A percentile compares a stretch with the other conserved stretches of the same genome.
Conservation (phyloP, 2,888 invertebrate species). For the Plagodis pulveraria region DNA sequence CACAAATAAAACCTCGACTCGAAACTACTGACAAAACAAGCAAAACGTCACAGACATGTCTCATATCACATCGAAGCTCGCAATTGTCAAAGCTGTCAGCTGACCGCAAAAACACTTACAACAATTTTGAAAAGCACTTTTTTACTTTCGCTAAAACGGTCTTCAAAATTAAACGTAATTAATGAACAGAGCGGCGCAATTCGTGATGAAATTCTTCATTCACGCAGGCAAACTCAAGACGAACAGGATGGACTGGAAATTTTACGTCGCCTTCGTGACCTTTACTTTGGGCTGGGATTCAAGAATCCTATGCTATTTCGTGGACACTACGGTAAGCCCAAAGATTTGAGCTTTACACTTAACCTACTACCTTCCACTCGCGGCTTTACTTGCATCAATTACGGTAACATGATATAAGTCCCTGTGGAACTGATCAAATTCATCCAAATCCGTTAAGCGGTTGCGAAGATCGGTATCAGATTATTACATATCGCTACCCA, state of each 20-base stretch:
- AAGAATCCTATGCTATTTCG: conserved; percentile 48
- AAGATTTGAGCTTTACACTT: conserved; percentile 1
- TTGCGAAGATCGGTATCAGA: too few relatives aligned
- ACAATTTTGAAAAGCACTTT: background rate
- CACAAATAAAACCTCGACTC: background rate
- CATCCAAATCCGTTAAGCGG: too few relatives aligned
- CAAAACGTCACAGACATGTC: background rate
- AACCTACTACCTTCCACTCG: too few relatives aligned
- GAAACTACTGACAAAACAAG: background rate
- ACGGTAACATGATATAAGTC: too few relatives aligned
- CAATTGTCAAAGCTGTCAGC: conserved; percentile 30
- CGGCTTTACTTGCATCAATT: too few relatives aligned
- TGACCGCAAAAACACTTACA: conserved; percentile 26
- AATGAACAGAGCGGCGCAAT: conserved; percentile 48
- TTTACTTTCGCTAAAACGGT: conserved; percentile 25
- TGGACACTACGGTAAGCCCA: conserved; percentile 55
- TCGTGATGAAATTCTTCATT: conserved; percentile 56
- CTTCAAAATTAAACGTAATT: conserved; percentile 34
- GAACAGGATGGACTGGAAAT: conserved; percentile 58
- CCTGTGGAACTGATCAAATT: too few relatives aligned
- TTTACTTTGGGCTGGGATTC: conserved; percentile 52
- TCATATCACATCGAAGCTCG: background rate
- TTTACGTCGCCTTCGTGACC: conserved; percentile 50
- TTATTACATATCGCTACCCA: too few relatives aligned
- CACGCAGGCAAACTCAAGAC: conserved; percentile 47